Evolutionary conservation across 2,797 vertebrate genomes (phyloP).

Genomic region (Harpagifer antarcticus): DNA sequence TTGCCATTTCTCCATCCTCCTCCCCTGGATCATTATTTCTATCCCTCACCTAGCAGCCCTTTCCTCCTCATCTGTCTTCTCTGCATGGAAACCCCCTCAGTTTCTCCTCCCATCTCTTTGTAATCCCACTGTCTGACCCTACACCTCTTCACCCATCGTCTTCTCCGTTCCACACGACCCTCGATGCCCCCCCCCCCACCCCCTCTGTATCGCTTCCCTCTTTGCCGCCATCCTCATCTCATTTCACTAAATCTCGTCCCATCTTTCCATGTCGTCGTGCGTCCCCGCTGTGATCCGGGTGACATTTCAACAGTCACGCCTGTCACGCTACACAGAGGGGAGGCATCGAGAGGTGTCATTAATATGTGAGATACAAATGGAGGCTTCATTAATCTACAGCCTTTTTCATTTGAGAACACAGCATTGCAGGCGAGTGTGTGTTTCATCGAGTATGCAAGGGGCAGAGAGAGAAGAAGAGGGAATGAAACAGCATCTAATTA

Average conservation of each 20-base stretch:
- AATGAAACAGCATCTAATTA: slow-evolving; percentile 77
- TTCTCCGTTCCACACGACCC: slow-evolving; percentile 10
- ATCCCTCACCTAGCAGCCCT: slow-evolving; percentile 12
- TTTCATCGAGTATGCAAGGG: slow-evolving; percentile 58
- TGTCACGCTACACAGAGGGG: slow-evolving; percentile 58
- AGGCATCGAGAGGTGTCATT: slow-evolving; percentile 36
- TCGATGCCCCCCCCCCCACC: background rate
- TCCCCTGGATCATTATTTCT: slow-evolving; percentile 30
- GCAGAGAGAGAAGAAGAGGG: slow-evolving; percentile 29
- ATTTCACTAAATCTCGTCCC: slow-evolving; percentile 66
- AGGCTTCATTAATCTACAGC: slow-evolving; percentile 62
- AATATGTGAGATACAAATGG: slow-evolving; percentile 53
- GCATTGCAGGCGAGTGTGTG: slow-evolving; percentile 27
- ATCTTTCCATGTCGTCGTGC: slow-evolving; percentile 29
- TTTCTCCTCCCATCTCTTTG: slow-evolving; percentile 22
- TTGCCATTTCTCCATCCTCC: slow-evolving; percentile 16
- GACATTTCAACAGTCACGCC: slow-evolving; percentile 82
- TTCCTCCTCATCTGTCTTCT: slow-evolving; percentile 13
- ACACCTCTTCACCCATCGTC: slow-evolving; percentile 18
- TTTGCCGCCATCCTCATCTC: slow-evolving; percentile 34
- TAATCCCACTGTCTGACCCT: slow-evolving; percentile 56
- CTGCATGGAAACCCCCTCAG: slow-evolving; percentile 8
- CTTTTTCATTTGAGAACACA: slow-evolving; percentile 48
- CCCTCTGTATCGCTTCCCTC: slow-evolving; percentile 24
- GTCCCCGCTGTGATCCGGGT: slow-evolving; percentile 70